Evolutionary conservation across 2,113 vertebrate species (phyloP), one percentile per base, ranked within the genome.

Genomic region (Argyrosomus japonicus): DNA sequence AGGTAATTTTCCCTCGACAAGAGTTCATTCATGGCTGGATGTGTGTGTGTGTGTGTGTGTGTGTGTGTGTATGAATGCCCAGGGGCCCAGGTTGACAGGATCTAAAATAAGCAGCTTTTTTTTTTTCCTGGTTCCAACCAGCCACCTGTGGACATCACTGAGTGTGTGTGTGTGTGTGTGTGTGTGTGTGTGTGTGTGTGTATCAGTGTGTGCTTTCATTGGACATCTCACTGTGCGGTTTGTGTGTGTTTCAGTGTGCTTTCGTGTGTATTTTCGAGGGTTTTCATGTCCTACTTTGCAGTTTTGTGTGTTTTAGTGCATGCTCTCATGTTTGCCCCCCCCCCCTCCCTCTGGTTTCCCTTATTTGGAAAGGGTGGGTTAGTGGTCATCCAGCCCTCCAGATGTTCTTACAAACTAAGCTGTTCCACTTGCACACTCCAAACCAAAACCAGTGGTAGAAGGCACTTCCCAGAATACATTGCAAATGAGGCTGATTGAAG

Each of bases 81-180:
- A 23, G 47, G 48, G 69, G 43, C 69, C 45, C 23, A 2, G 53
- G 45, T 25, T 83, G 76, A 74, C 69, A 68, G 74, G 19, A 45
- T 77, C 77, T 90, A 86, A 90, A 88, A 82, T 74, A 88, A 86
- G 77, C 65, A 18, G 23, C 19, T 73, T 47, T 43, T 65, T 36
- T 36, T 32, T 36, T 36, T 61, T 72, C 51, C 50, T 72, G 48
- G 14, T 65, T 57, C 40, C 53, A 68, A 82, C 77, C 71, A 82
- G 79, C 79, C 81, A 88, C 87, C 84, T 90, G 89, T 87, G 82
- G 84, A 82, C 63, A 77, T 32, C 19, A 7, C 27, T 60, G 17
- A 60, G 60, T 32, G 50, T 54, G 72, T 65, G 18, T 15, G 36
- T 67, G 61, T 56, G 27, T 5, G 57, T 40, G 18, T 77, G 23